Evolutionary conservation across 2,888 invertebrate species (phyloP).

Genomic region (Dioctria linearis): DNA sequence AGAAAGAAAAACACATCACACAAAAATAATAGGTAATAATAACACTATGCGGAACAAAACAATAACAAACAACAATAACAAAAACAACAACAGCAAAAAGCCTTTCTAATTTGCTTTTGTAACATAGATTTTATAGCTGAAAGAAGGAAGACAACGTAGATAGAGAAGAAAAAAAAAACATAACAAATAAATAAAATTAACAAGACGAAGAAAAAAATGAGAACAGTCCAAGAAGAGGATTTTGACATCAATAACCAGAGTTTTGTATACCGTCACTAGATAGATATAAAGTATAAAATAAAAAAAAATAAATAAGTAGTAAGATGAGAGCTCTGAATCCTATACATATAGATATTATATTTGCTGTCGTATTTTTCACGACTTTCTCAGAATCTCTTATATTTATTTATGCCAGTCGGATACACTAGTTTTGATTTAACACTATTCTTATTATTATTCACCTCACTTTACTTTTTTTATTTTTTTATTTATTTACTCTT

Average conservation of each 20-base stretch:
- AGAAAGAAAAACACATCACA: constrained; percentile 1
- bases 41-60: constrained; percentile 13
- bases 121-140: background rate
- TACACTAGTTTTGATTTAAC: constrained; percentile 20
- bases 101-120: constrained; percentile 44
- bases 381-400: background rate
- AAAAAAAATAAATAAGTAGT: background rate
- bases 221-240: constrained; percentile 39
- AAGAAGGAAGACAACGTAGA: constrained; percentile 11
- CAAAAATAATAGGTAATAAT: constrained; percentile 45
- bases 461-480: constrained; percentile 5
- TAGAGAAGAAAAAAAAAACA: constrained; percentile 27
- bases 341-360: background rate
- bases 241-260: constrained; percentile 41
- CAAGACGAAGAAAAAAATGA: constrained; percentile 25
- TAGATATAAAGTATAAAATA: background rate
- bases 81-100: constrained; percentile 25
- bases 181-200: no score
- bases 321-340: constrained; percentile 5
- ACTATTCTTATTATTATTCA: constrained; percentile 36
- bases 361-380: background rate
- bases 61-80: constrained; percentile 50
- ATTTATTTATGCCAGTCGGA: background rate
- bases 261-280: constrained; percentile 5
- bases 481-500: background rate